A percentile compares a stretch with the other conserved stretches of the same genome.
Evolutionary conservation across 92 coral and sea anemone genomes (phyloP).

Genomic region (Zoanthus solanderi): DNA sequence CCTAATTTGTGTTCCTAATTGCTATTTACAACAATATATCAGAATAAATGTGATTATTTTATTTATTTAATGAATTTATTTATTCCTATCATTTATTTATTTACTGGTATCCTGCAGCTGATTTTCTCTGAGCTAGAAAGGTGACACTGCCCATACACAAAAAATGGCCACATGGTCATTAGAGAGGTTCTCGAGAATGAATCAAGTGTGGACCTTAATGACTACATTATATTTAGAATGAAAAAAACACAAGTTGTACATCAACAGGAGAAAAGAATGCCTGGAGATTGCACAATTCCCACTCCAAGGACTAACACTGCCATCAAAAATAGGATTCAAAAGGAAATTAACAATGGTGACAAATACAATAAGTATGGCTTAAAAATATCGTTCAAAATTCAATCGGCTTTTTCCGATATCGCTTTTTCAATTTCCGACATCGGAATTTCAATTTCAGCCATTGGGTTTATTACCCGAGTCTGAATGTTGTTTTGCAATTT

Average conservation of each 20-base stretch:
- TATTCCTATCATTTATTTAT: no score
- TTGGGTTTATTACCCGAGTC: no score
- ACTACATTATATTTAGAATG: neutral
- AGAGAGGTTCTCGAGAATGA: constrained; percentile 5
- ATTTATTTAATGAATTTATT: no score
- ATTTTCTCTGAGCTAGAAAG: constrained; percentile 6
- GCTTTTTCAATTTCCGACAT: no score
- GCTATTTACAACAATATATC: no score
- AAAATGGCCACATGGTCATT: constrained; percentile 18
- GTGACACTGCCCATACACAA: neutral
- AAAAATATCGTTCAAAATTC: no score
- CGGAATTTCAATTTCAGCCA: no score
- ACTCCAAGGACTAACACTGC: constrained; percentile 17
- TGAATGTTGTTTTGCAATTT: no score
- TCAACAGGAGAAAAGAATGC: neutral
- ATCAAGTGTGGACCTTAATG: neutral
- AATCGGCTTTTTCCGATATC: no score
- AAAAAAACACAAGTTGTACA: constrained; percentile 5
- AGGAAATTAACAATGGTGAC: constrained; percentile 5
- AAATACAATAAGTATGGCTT: neutral
- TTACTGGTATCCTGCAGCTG: neutral
- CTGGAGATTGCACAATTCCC: constrained; percentile 9
- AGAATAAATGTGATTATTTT: no score
- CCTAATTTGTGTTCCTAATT: no score
- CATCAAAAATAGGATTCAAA: neutral